A percentile compares a stretch with the other conserved stretches of the same genome.
phyloP scores from a whole-genome alignment of 2,113 vertebrate genomes.

The Callipepla squamata region DNA sequence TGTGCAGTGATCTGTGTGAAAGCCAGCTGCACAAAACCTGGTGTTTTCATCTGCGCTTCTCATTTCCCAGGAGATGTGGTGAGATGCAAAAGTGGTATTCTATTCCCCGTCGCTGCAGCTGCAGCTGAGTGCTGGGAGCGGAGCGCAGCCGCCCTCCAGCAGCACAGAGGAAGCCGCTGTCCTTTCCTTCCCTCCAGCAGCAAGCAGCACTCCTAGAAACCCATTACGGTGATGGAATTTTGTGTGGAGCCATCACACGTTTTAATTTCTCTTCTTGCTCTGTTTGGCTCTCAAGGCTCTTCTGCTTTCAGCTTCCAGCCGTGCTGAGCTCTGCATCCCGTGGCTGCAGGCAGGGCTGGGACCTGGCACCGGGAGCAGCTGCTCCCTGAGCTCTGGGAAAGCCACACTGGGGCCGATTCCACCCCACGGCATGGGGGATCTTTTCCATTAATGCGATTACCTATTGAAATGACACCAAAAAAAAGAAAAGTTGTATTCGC shows the following conservation, averaged over 20 bases:
- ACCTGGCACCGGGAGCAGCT: not conserved
- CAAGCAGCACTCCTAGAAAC: not conserved
- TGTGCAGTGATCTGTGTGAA: not conserved
- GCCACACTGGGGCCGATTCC: not conserved
- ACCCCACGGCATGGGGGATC: not conserved
- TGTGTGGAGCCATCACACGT: accelerated
- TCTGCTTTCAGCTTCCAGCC: not conserved
- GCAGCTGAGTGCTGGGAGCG: accelerated
- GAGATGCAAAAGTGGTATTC: not conserved
- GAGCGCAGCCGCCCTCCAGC: accelerated
- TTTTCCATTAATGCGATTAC: not conserved
- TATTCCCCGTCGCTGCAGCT: not conserved
- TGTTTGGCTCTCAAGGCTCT: not conserved
- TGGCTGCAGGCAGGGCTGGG: not conserved
- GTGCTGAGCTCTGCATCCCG: not conserved
- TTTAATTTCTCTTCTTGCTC: not conserved
- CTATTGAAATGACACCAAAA: not conserved
- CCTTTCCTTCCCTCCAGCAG: not conserved
- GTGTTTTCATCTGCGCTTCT: accelerated
- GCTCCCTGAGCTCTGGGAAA: not conserved
- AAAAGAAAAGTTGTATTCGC: not conserved
- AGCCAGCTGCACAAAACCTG: not conserved
- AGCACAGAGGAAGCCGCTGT: not conserved
- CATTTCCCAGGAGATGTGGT: not conserved
- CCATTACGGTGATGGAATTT: not conserved